Evolutionary conservation across 2,113 vertebrate genomes (phyloP), one percentile per base, ranked within the genome.

Genomic region (Theropithecus gelada): DNA sequence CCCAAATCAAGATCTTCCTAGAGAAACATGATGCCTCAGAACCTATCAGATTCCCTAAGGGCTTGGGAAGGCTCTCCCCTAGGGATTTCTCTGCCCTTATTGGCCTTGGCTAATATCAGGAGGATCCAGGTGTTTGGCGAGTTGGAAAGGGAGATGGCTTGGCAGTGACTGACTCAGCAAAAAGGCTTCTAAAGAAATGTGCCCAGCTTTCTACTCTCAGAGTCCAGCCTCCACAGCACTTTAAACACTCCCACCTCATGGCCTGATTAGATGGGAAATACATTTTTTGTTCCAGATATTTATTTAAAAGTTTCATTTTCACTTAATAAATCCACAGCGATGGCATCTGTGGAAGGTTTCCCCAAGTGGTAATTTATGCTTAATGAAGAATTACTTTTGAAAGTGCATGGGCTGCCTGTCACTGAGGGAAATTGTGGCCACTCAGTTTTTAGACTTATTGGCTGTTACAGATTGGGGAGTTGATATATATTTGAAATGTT

Each of bases 401-500:
- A 98, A 98, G 87, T 95, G 85, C 92, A 96, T 83, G 88, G 84
- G 85, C 88, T 97, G 90, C 96, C 94, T 97, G 97, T 96, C 97
- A 97, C 90, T 35, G 88, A 78, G 97, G 95, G 90, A 96, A 98
- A 96, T 97, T 97, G 96, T 96, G 88, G 84, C 95, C 97, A 96
- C 94, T 98, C 97, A 35, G 35, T 75, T 96, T 93, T 94, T 92
- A 98, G 97, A 98, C 96, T 96, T 98, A 98, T 97, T 97, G 97
- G 97, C 97, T 98, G 98, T 95, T 98, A 96, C 25, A 96, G 96
- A 98, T 97, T 92, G 94, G 94, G 93, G 96, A 97, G 97, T 98
- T 98, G 97, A 97, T 98, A 97, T 87, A 86, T 84, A 94, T 97
- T 97, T 98, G 98, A 98, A 98, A 98, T 98, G 97, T 98, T 98